A percentile compares a stretch with the other conserved stretches of the same genome.
These are phyloP conservation scores for Macrobrachium rosenbergii DNA, from an alignment of 1,140 invertebrate genomes.

Conservation along the genomic window DNA sequence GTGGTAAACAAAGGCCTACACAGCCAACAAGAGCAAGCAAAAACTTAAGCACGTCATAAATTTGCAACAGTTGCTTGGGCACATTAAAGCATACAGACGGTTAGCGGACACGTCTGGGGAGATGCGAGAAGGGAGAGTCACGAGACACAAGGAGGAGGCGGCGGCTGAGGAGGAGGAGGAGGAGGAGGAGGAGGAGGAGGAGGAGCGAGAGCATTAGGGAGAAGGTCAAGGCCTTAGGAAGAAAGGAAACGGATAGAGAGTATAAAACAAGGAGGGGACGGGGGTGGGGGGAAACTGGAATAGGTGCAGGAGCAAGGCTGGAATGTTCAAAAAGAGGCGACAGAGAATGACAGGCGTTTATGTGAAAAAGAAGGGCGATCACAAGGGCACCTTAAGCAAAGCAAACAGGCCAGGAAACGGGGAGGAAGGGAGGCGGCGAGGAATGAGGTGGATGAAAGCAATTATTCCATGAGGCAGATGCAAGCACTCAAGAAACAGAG, in stretches of 20 bases:
- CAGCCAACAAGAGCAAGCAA: too few relatives aligned
- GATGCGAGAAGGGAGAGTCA: too few relatives aligned
- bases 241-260: neutral
- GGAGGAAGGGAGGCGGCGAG: neutral
- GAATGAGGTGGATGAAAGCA: neutral
- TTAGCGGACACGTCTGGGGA: too few relatives aligned
- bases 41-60: too few relatives aligned
- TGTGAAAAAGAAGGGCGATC: too few relatives aligned
- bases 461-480: neutral
- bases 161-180: too few relatives aligned
- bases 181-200: slow-evolving; percentile 3
- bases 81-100: too few relatives aligned
- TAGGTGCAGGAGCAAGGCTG: neutral
- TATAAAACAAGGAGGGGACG: neutral
- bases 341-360: too few relatives aligned
- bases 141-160: too few relatives aligned
- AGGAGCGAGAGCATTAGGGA: neutral
- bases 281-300: neutral
- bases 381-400: neutral
- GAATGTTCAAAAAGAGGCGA: too few relatives aligned
- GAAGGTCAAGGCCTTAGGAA: neutral
- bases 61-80: too few relatives aligned
- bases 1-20: too few relatives aligned
- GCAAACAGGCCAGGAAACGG: neutral
- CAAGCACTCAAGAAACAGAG: neutral